phyloP scores from a whole-genome alignment of 2,113 vertebrate species.

The Canis aureus region DNA sequence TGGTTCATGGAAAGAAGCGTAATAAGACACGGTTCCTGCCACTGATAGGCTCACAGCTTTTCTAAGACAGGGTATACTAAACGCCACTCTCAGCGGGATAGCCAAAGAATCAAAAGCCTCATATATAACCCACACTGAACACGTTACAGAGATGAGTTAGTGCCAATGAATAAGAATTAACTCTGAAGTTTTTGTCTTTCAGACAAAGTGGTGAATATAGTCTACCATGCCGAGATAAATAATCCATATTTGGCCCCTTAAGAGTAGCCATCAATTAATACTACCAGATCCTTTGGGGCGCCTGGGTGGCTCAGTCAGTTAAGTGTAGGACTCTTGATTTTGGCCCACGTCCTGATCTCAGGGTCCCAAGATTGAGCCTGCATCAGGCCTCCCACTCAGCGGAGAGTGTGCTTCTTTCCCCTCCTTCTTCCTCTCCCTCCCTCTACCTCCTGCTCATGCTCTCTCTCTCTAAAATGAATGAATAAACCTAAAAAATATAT shows the following conservation, averaged over 20 bases:
- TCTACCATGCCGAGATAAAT: background rate
- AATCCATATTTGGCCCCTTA: background rate
- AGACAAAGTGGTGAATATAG: background rate
- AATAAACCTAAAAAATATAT: background rate
- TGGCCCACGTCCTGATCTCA: background rate
- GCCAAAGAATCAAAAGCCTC: background rate
- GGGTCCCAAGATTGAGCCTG: background rate
- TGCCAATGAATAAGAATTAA: background rate
- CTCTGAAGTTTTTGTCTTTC: slow-evolving; percentile 11
- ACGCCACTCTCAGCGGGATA: background rate
- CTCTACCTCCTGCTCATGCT: background rate
- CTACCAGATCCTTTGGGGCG: background rate
- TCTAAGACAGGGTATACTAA: background rate
- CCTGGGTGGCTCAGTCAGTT: background rate
- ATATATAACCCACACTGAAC: background rate
- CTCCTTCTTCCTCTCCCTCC: background rate
- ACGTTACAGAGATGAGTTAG: background rate
- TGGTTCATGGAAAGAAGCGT: background rate
- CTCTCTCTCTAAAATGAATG: background rate
- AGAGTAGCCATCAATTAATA: slow-evolving; percentile 1
- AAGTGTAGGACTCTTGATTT: background rate
- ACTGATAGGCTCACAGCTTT: background rate
- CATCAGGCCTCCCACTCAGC: background rate
- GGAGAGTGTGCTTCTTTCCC: background rate
- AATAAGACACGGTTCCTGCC: background rate